Conservation (phyloP, 2,888 invertebrate species). For the Melanostoma scalare region DNA sequence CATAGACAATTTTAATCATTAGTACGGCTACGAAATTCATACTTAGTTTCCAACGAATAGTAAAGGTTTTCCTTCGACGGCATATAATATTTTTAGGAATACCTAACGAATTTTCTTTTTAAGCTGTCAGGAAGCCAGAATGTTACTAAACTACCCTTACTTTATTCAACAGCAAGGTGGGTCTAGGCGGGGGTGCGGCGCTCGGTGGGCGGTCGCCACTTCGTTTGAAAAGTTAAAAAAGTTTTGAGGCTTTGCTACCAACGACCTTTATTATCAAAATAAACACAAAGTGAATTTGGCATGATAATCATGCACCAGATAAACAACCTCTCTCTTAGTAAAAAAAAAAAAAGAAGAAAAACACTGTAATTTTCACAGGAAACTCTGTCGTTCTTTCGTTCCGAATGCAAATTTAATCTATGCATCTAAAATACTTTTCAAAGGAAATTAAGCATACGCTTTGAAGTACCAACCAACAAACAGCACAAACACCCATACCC, state of each 20-base stretch:
- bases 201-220: too few species aligned
- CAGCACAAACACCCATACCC: slow-evolving; percentile 26
- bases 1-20: too few species aligned
- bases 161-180: too few species aligned
- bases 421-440: slow-evolving; percentile 66
- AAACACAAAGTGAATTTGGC: slow-evolving; percentile 26
- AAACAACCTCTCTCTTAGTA: slow-evolving; percentile 33
- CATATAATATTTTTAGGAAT: too few species aligned
- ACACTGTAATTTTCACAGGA: slow-evolving; percentile 51
- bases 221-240: slow-evolving; percentile 30
- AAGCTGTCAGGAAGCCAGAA: too few species aligned
- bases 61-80: too few species aligned
- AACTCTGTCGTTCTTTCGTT: slow-evolving; percentile 17
- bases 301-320: slow-evolving; percentile 45
- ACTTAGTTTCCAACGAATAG: too few species aligned
- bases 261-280: slow-evolving; percentile 18
- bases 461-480: slow-evolving; percentile 42
- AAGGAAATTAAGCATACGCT: slow-evolving; percentile 66
- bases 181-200: too few species aligned
- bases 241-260: slow-evolving; percentile 10
- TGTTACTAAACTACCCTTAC: too few species aligned
- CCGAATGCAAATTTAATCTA: slow-evolving; percentile 68
- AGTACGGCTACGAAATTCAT: too few species aligned
- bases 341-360: slow-evolving; percentile 27
- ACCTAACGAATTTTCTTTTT: too few species aligned